phyloP scores from a whole-genome alignment of 2,113 vertebrate genomes.

The Helogale parvula region DNA sequence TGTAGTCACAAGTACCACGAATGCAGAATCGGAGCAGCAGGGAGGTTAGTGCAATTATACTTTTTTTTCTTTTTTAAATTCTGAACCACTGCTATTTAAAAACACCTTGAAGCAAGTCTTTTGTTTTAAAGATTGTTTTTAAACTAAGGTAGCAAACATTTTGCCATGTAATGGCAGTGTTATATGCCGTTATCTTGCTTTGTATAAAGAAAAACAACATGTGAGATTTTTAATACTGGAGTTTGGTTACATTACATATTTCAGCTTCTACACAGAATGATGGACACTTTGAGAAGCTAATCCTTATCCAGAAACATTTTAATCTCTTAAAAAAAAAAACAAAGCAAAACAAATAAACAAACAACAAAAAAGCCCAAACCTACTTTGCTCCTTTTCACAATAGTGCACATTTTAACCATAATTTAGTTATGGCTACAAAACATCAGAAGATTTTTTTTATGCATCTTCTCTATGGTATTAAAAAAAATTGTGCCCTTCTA shows the following conservation, averaged over 20 bases:
- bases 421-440: constrained; percentile 87
- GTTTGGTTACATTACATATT: constrained; percentile 85
- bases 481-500: constrained; percentile 84
- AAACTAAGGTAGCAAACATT: constrained; percentile 88
- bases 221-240: constrained; percentile 89
- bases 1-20: constrained; percentile 85
- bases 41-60: constrained; percentile 85
- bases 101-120: constrained; percentile 91
- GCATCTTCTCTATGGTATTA: constrained; percentile 84
- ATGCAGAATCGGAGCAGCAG: constrained; percentile 85
- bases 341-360: constrained; percentile 76
- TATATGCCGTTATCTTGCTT: constrained; percentile 86
- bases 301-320: constrained; percentile 87
- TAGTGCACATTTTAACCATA: constrained; percentile 91
- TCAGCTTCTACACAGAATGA: constrained; percentile 86
- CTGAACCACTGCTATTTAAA: constrained; percentile 85
- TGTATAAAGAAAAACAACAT: constrained; percentile 86
- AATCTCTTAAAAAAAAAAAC: constrained; percentile 81
- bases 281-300: constrained; percentile 86
- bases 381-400: constrained; percentile 87
- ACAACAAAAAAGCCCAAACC: constrained; percentile 76
- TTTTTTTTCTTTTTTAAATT: constrained; percentile 79
- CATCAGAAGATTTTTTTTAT: constrained; percentile 82
- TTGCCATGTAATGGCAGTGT: constrained; percentile 86
- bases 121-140: constrained; percentile 81